Evolutionary conservation across 2,113 vertebrate genomes (phyloP).

Genomic region (Grantiella picta): DNA sequence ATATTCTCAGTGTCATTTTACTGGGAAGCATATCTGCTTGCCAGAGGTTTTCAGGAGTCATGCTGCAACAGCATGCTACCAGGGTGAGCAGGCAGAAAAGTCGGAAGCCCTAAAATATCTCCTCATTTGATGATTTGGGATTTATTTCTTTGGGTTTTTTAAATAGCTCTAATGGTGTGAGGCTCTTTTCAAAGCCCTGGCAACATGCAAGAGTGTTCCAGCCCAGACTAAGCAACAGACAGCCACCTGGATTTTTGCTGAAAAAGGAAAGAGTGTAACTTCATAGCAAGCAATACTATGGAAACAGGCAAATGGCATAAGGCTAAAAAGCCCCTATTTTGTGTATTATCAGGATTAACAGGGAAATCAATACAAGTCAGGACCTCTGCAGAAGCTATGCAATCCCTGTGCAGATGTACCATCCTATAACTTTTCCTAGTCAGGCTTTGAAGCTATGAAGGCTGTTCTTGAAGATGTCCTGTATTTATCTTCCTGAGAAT

Average conservation of each 20-base stretch:
- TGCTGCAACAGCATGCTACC: neutral
- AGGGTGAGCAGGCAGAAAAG: neutral
- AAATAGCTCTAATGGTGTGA: rapidly evolving
- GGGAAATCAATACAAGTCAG: neutral
- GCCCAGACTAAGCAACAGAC: neutral
- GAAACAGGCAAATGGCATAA: neutral
- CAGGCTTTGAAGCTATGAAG: neutral
- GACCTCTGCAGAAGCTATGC: neutral
- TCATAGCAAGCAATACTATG: neutral
- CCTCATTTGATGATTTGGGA: neutral
- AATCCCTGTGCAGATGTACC: neutral
- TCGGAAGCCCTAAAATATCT: neutral
- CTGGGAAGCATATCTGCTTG: neutral
- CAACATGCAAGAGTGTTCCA: rapidly evolving
- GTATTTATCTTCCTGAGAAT: neutral
- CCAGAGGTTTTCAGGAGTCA: neutral
- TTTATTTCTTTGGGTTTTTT: neutral
- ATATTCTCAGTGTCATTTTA: neutral
- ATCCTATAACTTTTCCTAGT: neutral
- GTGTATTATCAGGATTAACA: neutral
- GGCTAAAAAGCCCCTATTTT: neutral
- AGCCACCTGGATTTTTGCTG: neutral
- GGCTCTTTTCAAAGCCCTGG: neutral
- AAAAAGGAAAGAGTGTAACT: neutral
- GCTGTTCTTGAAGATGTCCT: neutral